phyloP scores from a whole-genome alignment of 2,113 vertebrate genomes.

The Ailuropoda melanoleuca region DNA sequence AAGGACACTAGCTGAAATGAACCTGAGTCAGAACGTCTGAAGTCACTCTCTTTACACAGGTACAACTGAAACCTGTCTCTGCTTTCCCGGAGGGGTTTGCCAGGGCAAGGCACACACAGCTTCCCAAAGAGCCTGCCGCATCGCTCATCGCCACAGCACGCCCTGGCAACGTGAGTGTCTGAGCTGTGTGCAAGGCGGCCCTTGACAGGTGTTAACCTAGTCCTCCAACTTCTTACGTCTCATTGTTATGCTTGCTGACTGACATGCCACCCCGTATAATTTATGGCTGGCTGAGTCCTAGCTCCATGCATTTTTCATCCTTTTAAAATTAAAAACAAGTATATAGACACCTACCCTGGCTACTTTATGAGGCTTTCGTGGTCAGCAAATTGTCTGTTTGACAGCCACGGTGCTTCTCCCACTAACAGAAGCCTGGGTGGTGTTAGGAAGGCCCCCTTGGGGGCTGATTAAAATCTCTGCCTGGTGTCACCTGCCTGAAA shows the following conservation, averaged over 20 bases:
- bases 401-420: neutral
- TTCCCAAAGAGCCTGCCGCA: neutral
- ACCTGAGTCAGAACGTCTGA: neutral
- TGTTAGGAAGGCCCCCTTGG: slow-evolving; percentile 33
- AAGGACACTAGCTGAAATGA: neutral
- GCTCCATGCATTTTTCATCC: slow-evolving; percentile 42
- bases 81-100: neutral
- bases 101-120: neutral
- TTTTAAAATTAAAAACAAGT: slow-evolving; percentile 60
- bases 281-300: slow-evolving; percentile 40
- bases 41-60: neutral
- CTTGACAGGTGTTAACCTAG: neutral
- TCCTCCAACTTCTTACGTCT: neutral
- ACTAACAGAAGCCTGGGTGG: neutral
- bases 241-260: neutral
- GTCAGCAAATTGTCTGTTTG: slow-evolving; percentile 24
- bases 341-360: neutral
- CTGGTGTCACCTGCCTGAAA: slow-evolving; percentile 52
- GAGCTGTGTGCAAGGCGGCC: neutral
- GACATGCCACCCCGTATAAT: slow-evolving; percentile 36
- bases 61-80: neutral
- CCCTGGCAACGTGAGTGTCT: neutral
- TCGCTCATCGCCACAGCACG: neutral
- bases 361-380: slow-evolving; percentile 38
- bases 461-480: slow-evolving; percentile 62